Percentiles rank a stretch among this genome's conserved stretches.
Evolutionary conservation across 2,888 invertebrate genomes (phyloP).

Genomic region (Petrolisthes manimaculis): DNA sequence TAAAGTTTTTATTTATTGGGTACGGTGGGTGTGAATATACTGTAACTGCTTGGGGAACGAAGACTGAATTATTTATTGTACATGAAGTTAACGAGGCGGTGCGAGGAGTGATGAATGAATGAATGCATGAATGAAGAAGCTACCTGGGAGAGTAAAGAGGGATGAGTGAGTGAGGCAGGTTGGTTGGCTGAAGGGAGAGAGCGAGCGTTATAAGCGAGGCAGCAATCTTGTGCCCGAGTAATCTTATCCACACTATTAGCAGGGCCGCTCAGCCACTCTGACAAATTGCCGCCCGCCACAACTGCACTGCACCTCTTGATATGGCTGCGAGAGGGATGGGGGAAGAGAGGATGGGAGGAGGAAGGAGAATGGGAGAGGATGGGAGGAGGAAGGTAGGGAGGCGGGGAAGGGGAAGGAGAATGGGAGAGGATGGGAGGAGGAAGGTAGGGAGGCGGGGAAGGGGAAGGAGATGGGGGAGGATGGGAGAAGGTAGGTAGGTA

Average conservation of each 20-base stretch:
- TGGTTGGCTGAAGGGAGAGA: neutral
- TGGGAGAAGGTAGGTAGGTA: neutral
- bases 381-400: neutral
- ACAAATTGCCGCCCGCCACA: constrained; percentile 26
- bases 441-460: neutral
- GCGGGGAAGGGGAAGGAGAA: neutral
- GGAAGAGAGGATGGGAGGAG: neutral
- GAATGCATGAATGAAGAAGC: neutral
- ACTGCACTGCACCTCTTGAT: constrained; percentile 32
- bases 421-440: constrained; percentile 4
- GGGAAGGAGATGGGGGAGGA: neutral
- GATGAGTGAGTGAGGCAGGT: neutral
- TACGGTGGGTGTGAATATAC: too few species aligned
- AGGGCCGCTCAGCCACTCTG: constrained; percentile 34
- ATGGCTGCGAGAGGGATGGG: neutral
- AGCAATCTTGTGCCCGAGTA: constrained; percentile 21
- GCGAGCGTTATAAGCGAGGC: constrained; percentile 13
- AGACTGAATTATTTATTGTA: too few species aligned
- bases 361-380: neutral
- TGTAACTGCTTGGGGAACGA: too few species aligned
- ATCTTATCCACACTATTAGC: constrained; percentile 38
- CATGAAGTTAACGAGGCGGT: too few species aligned
- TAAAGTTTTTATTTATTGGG: too few species aligned
- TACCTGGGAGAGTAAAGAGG: neutral
- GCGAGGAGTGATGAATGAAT: neutral